Conservation (phyloP, 2,113 vertebrate species). For the Syngnathus floridae region DNA sequence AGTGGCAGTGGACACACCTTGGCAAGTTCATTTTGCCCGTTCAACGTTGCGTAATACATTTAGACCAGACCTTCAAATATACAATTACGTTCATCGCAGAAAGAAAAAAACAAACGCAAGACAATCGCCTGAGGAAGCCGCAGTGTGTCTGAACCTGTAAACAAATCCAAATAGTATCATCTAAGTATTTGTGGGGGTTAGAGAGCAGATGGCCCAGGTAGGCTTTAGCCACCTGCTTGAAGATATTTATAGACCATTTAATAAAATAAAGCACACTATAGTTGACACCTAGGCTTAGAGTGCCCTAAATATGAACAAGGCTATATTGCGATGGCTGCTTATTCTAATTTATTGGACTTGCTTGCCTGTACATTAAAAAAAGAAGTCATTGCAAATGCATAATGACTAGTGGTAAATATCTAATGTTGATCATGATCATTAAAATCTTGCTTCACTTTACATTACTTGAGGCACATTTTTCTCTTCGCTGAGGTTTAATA, state of each 20-base stretch:
- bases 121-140: not conserved
- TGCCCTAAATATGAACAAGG: not conserved
- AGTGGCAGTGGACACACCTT: constrained; percentile 10
- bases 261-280: constrained; percentile 21
- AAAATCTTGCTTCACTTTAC: not conserved
- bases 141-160: not conserved
- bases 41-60: not conserved
- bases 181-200: constrained; percentile 32
- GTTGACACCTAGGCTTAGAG: constrained; percentile 30
- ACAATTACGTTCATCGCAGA: not conserved
- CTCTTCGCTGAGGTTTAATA: not conserved
- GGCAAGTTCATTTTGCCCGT: constrained; percentile 10
- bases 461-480: not conserved
- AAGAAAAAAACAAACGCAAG: not conserved
- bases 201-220: constrained; percentile 61
- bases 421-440: not conserved
- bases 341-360: not conserved
- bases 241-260: constrained; percentile 60
- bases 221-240: constrained; percentile 61
- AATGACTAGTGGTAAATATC: not conserved
- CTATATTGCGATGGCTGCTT: constrained; percentile 5
- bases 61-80: constrained; percentile 6
- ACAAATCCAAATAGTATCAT: not conserved
- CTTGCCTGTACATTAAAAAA: not conserved
- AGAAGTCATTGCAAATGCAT: not conserved